Conservation (phyloP, 2,888 invertebrate genomes). For the Campopleginae sp. region DNA sequence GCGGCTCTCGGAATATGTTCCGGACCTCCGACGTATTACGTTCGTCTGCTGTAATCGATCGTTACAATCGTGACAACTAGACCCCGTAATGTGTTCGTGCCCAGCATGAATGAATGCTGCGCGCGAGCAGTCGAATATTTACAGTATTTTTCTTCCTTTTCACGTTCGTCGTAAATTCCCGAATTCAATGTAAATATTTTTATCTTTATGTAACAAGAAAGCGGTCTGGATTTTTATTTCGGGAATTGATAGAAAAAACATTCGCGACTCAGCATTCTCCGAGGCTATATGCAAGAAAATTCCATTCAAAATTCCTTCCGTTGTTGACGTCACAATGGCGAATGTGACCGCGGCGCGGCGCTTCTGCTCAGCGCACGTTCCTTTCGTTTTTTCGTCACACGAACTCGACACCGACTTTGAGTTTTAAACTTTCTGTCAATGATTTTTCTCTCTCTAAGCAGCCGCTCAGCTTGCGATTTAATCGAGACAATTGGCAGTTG, state of each 20-base stretch:
- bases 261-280: too few relatives aligned
- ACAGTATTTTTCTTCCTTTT: background rate
- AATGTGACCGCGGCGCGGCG: too few relatives aligned
- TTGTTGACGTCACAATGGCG: too few relatives aligned
- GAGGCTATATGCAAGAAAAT: too few relatives aligned
- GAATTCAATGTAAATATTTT: background rate
- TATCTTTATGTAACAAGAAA: background rate
- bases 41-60: constrained; percentile 56
- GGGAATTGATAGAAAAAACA: background rate
- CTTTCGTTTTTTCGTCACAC: too few relatives aligned
- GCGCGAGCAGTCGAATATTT: background rate
- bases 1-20: constrained; percentile 4
- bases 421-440: too few relatives aligned
- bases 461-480: too few relatives aligned
- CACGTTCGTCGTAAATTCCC: background rate
- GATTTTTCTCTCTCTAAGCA: too few relatives aligned
- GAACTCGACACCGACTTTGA: too few relatives aligned
- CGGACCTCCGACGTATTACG: constrained; percentile 40
- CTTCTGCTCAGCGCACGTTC: too few relatives aligned
- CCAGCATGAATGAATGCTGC: constrained; percentile 48
- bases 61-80: constrained; percentile 39
- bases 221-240: background rate
- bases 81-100: constrained; percentile 50
- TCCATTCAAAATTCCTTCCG: too few relatives aligned
- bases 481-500: too few relatives aligned